Conservation (phyloP, 2,113 vertebrate species). For the human region DNA sequence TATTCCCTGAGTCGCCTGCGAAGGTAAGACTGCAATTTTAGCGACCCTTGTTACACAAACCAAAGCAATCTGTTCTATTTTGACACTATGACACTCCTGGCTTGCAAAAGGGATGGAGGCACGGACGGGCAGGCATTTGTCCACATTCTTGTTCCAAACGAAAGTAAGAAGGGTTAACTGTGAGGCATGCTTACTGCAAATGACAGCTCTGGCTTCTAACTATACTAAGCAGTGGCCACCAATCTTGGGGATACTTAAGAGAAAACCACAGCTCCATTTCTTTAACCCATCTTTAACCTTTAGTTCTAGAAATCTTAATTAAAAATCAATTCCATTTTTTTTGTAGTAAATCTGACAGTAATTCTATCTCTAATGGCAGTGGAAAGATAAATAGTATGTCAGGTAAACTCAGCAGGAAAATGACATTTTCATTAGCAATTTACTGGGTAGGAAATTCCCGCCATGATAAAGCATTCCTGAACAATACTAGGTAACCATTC, state of each 20-base stretch:
- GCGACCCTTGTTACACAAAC: constrained; percentile 63
- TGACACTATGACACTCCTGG: constrained; percentile 26
- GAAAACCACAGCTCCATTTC: constrained; percentile 70
- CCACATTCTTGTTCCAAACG: not conserved
- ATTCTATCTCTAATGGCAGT: constrained; percentile 83
- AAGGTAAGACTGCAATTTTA: constrained; percentile 68
- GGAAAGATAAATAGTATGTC: constrained; percentile 84
- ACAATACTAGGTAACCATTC: constrained; percentile 78
- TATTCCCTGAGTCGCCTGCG: constrained; percentile 19
- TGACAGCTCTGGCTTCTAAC: not conserved
- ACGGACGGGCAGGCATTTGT: not conserved
- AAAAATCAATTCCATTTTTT: constrained; percentile 82
- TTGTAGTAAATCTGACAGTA: constrained; percentile 83
- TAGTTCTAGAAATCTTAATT: constrained; percentile 83
- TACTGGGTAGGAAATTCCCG: constrained; percentile 85
- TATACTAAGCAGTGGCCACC: not conserved
- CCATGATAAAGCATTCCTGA: constrained; percentile 81
- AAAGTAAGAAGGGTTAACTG: not conserved
- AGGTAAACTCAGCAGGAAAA: constrained; percentile 86
- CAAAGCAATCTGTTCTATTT: constrained; percentile 29
- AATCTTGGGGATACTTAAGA: not conserved
- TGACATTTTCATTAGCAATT: constrained; percentile 89
- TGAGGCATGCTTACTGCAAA: not conserved
- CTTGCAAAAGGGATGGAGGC: not conserved
- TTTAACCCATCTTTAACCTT: constrained; percentile 82